Evolutionary conservation across 2,113 vertebrate species (phyloP).

Genomic region (Sorex fumeus): DNA sequence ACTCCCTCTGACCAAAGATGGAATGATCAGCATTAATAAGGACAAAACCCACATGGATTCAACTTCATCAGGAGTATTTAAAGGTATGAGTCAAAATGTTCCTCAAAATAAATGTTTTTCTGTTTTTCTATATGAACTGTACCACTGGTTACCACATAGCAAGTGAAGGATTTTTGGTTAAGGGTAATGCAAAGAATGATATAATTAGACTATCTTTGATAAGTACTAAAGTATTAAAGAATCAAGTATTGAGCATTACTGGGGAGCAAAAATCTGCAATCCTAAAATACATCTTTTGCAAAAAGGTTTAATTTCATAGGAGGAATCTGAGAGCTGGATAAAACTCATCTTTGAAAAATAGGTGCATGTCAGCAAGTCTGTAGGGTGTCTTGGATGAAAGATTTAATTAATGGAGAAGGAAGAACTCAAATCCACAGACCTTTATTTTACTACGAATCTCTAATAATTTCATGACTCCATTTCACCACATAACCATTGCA

Average conservation of each 20-base stretch:
- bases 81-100: neutral
- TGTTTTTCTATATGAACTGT: conserved; percentile 23
- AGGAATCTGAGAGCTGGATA: too few relatives aligned
- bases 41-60: neutral
- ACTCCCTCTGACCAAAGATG: neutral
- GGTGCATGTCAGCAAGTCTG: too few relatives aligned
- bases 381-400: too few relatives aligned
- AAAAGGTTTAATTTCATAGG: too few relatives aligned
- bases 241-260: neutral
- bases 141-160: neutral
- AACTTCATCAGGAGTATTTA: conserved; percentile 17
- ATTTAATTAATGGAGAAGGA: too few relatives aligned
- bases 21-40: neutral
- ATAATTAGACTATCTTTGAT: neutral
- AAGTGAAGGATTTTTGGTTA: neutral
- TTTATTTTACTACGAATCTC: too few relatives aligned
- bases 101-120: neutral
- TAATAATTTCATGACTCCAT: too few relatives aligned
- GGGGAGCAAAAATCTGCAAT: too few relatives aligned
- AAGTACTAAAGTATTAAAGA: neutral
- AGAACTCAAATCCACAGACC: too few relatives aligned
- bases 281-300: too few relatives aligned
- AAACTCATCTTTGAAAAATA: too few relatives aligned
- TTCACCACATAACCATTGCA: too few relatives aligned
- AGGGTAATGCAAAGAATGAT: neutral